Evolutionary conservation across 2,113 vertebrate genomes (phyloP).

Genomic region (Corydoras maculifer): DNA sequence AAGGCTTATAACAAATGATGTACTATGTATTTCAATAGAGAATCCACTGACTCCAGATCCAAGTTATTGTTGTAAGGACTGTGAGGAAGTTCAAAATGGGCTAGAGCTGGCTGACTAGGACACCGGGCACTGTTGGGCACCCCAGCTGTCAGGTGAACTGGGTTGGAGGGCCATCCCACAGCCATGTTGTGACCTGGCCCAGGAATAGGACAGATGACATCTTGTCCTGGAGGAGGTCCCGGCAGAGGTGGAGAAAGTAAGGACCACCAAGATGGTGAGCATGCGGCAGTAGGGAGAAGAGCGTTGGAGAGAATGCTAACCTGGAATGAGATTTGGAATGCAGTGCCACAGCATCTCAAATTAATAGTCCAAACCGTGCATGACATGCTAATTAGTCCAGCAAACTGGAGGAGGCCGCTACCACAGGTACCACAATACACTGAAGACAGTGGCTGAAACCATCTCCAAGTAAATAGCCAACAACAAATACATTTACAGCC

Average conservation of each 20-base stretch:
- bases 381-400: neutral
- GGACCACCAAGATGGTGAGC: neutral
- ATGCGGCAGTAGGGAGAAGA: neutral
- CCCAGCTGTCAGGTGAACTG: neutral
- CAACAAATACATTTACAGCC: too few species aligned
- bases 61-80: neutral
- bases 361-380: neutral
- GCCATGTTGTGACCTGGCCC: neutral
- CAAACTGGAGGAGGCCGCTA: neutral
- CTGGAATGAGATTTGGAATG: neutral
- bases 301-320: neutral
- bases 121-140: neutral
- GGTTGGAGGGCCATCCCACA: neutral
- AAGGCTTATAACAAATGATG: too few species aligned
- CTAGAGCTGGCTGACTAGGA: neutral
- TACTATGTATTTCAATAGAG: neutral
- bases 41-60: neutral
- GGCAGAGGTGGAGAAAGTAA: conserved; percentile 1
- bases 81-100: neutral
- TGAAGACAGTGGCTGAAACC: too few species aligned
- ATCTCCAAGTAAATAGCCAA: too few species aligned
- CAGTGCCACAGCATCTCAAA: neutral
- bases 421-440: too few species aligned
- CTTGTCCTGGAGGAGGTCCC: neutral
- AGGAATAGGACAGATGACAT: neutral